Base-by-base conservation (phyloP, 92 coral and sea anemone genomes). In the Porites evermanni region DNA sequence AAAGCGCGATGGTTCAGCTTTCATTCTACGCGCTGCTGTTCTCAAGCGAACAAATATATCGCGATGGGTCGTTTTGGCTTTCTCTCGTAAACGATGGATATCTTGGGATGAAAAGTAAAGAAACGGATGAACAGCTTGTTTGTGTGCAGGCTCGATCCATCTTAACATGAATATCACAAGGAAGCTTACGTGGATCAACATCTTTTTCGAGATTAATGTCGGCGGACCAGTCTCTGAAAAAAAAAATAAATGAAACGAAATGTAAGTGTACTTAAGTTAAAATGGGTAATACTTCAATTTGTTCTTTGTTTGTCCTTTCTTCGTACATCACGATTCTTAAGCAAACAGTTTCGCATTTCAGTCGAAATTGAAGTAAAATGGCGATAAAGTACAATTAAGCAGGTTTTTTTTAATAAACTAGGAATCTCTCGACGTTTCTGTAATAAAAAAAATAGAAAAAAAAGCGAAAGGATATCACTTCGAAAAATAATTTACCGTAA, bases 21-120 rank as follows among this genome's bases (percentile, higher is more conserved):
- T 91, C 26, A 96, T 81, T 8, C 44, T 64, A 61, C 86, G 72
- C 7, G 87, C 95, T 7, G 94, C 93, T 16, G 79, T 38, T 16
- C 60, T 8, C 12, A 97, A 59, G 75, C 94, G 83, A 67, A 74
- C 11, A 58, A 86, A 96, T 29, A 97, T 93, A 8, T 91, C 79
- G 17, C 87, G 79, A 81, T 97, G 97, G 2, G 97, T 89, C 13
- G 92, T 87, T 38, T 17, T 29, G 4, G 97, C 89, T 60, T 88
- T 87, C n/a, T 83, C 81, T n/a, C 91, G 94, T 10, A 97, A 89
- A 7, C 53, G 86, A 21, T 32, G 61, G 14, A 94, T 71, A 56
- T 96, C 98, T 8, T 59, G 68, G 9, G 70, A 71, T 53, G 92
- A 72, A 82, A 92, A 96, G 75, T 91, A 96, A 29, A 95, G 80